These are phyloP conservation scores for Daktulosphaira vitifoliae DNA, from an alignment of 1,140 invertebrate genomes.

Conservation along the genomic window DNA sequence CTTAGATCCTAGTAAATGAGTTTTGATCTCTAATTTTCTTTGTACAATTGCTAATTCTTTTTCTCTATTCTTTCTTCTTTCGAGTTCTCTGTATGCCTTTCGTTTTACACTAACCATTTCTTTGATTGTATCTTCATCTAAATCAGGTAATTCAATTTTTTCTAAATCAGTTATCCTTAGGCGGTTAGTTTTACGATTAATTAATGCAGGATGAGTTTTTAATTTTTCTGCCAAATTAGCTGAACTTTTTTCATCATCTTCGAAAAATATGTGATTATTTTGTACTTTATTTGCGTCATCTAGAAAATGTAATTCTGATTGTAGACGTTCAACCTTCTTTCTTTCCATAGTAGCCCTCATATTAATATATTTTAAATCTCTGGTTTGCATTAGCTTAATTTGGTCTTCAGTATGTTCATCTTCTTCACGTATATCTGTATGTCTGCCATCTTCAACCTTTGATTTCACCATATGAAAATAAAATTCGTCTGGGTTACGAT, in stretches of 20 bases:
- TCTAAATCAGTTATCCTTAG: conserved; percentile 54
- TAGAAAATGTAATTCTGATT: conserved; percentile 72
- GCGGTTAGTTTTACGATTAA: conserved; percentile 61
- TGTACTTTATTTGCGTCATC: conserved; percentile 56
- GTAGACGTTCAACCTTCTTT: conserved; percentile 79
- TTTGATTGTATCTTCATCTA: conserved; percentile 46
- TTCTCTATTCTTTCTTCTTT: conserved; percentile 72
- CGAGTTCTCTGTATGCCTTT: conserved; percentile 66
- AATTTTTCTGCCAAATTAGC: conserved; percentile 60
- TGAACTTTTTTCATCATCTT: conserved; percentile 56
- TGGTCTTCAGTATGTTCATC: conserved; percentile 72
- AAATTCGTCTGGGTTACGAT: conserved; percentile 97
- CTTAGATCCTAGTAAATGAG: conserved; percentile 57
- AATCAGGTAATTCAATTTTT: conserved; percentile 49
- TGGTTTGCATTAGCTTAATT: conserved; percentile 77
- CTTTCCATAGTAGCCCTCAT: conserved; percentile 76
- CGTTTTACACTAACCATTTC: conserved; percentile 48
- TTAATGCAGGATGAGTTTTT: conserved; percentile 62
- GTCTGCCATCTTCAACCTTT: conserved; percentile 57
- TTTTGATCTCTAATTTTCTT: conserved; percentile 74
- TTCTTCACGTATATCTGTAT: conserved; percentile 41
- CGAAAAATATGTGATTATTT: conserved; percentile 77
- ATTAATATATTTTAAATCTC: conserved; percentile 82
- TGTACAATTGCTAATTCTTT: conserved; percentile 69
- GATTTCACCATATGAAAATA: conserved; percentile 97